These are phyloP conservation scores for Cephus runcator DNA, from an alignment of 2,888 invertebrate species.

Conservation along the genomic window DNA sequence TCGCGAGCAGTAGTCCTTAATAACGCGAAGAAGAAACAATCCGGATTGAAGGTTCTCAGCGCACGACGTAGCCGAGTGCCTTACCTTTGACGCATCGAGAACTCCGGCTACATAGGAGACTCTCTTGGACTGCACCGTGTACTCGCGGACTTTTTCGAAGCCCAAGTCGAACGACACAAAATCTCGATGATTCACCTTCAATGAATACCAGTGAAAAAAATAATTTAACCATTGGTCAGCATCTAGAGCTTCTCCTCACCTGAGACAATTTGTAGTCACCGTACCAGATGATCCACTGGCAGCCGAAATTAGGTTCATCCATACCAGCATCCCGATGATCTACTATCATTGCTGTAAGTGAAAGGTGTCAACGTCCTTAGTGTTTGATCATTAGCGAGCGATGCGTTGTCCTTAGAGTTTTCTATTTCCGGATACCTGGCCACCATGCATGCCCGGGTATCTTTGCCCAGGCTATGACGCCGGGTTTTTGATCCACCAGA, in stretches of 20 bases:
- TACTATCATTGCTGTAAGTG: constrained; percentile 49
- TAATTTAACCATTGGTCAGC: not conserved
- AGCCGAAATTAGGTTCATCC: constrained; percentile 52
- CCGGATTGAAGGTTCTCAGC: not conserved
- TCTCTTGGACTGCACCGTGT: constrained; percentile 36
- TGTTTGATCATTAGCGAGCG: not conserved
- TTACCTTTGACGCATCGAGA: constrained; percentile 22
- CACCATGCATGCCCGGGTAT: constrained; percentile 54
- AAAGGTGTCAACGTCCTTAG: not conserved
- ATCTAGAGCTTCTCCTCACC: constrained; percentile 30
- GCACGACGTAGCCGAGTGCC: not conserved
- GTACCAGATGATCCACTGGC: constrained; percentile 61
- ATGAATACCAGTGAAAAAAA: not conserved
- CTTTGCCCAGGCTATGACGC: constrained; percentile 56
- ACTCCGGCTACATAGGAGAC: constrained; percentile 37
- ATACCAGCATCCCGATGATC: constrained; percentile 55
- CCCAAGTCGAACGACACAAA: constrained; percentile 45
- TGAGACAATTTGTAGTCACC: constrained; percentile 56
- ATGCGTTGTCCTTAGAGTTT: not conserved
- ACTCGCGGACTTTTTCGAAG: constrained; percentile 39
- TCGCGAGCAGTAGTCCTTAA: constrained; percentile 43
- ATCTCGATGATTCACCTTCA: constrained; percentile 41
- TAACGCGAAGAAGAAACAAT: not conserved
- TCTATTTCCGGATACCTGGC: constrained; percentile 41
- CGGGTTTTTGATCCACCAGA: constrained; percentile 51